Percentiles rank a stretch among this genome's conserved stretches.
Conservation (phyloP, 2,888 invertebrate genomes). For the Ectemnius continuus region DNA sequence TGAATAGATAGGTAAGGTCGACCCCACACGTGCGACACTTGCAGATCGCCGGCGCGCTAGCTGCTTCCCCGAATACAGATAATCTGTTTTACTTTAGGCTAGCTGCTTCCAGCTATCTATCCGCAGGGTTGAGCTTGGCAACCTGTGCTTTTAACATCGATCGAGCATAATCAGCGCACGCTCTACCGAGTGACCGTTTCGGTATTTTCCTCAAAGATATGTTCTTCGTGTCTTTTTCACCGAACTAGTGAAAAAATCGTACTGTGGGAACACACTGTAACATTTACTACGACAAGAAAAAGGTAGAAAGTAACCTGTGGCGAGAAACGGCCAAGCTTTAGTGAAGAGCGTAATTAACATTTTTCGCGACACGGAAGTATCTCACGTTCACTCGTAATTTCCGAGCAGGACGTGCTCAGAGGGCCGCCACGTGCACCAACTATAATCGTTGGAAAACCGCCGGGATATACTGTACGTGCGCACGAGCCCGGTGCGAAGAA, state of each 20-base stretch:
- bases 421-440: neutral
- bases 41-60: neutral
- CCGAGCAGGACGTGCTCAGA: neutral
- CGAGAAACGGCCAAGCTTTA: constrained; percentile 11
- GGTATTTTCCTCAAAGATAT: too few species aligned
- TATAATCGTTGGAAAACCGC: neutral
- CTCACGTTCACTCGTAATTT: constrained; percentile 7
- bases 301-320: too few species aligned
- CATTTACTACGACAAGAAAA: too few species aligned
- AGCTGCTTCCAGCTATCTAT: neutral
- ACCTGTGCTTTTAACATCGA: too few species aligned
- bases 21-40: constrained; percentile 10
- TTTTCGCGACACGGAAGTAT: constrained; percentile 20
- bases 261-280: too few species aligned
- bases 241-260: too few species aligned
- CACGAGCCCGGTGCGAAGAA: too few species aligned
- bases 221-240: too few species aligned
- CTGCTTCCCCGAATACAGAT: constrained; percentile 1
- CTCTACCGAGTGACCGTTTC: too few species aligned
- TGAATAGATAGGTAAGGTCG: constrained; percentile 7
- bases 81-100: neutral
- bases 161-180: too few species aligned
- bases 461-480: too few species aligned
- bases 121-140: constrained; percentile 2
- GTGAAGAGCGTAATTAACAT: constrained; percentile 4